Percentiles rank a stretch among this genome's conserved stretches.
phyloP scores from a whole-genome alignment of 2,888 invertebrate species.

The Cataglyphis albicans region DNA sequence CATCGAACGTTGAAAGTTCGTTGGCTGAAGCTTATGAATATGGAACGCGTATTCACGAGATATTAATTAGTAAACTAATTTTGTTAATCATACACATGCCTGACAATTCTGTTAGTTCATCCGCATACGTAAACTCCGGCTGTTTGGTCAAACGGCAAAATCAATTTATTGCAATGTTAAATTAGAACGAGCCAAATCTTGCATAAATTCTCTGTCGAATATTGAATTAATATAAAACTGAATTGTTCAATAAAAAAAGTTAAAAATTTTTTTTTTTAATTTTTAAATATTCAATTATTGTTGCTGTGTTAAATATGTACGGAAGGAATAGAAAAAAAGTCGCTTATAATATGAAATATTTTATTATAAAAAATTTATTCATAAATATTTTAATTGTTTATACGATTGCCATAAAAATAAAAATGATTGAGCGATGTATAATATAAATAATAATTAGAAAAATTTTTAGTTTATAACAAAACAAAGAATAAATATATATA shows the following conservation, averaged over 20 bases:
- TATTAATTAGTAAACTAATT: constrained; percentile 54
- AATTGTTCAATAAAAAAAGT: not conserved
- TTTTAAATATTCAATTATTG: constrained; percentile 15
- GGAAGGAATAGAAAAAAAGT: not conserved
- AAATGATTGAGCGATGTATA: not conserved
- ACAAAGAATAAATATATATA: not conserved
- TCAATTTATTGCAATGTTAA: constrained; percentile 31
- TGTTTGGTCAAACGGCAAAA: constrained; percentile 12
- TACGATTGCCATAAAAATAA: not conserved
- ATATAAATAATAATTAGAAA: not conserved
- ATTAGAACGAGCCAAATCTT: constrained; percentile 8
- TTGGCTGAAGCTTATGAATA: constrained; percentile 46
- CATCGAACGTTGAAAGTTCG: constrained; percentile 46
- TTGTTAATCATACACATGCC: constrained; percentile 46
- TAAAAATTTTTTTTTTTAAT: not conserved
- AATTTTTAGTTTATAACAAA: not conserved
- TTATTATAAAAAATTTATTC: not conserved
- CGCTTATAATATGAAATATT: not conserved
- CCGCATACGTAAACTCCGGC: constrained; percentile 22
- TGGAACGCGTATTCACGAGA: constrained; percentile 46
- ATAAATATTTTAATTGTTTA: not conserved
- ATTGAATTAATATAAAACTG: constrained; percentile 9
- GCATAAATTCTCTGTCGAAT: not conserved
- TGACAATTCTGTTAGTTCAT: constrained; percentile 40
- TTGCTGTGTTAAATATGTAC: not conserved